Conservation (phyloP, 2,888 invertebrate genomes). For the Anagyrus pseudococci region DNA sequence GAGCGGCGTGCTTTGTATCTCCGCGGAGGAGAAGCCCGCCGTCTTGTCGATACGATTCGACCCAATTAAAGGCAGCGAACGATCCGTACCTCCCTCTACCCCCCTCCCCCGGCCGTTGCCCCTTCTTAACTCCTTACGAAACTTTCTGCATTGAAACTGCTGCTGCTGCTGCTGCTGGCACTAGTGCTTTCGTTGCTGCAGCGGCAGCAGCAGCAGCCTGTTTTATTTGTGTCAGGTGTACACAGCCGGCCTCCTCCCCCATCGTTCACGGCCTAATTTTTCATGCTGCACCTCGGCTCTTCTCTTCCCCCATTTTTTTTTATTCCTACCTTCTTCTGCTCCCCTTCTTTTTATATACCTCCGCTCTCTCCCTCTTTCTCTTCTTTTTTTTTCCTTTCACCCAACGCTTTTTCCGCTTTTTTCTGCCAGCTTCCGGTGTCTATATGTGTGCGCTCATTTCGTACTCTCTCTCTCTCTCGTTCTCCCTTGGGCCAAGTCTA, state of each 20-base stretch:
- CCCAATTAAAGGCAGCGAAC: constrained; percentile 34
- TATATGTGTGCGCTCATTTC: background rate
- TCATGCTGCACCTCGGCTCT: constrained; percentile 9
- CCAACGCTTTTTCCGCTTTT: background rate
- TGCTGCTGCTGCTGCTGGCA: background rate
- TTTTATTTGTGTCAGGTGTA: constrained; percentile 12
- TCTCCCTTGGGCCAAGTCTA: no score
- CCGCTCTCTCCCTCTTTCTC: background rate
- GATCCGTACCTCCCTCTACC: constrained; percentile 23
- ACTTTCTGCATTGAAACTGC: constrained; percentile 2
- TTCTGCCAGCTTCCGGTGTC: background rate
- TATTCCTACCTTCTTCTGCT: no score
- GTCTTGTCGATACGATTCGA: constrained; percentile 32
- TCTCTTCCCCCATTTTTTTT: background rate
- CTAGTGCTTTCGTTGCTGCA: no score
- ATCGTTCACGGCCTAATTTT: constrained; percentile 19
- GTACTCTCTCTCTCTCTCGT: no score
- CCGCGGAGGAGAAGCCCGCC: background rate
- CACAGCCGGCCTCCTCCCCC: background rate
- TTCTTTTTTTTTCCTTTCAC: background rate
- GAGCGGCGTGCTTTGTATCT: background rate
- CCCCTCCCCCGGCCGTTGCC: no score
- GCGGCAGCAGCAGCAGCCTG: no score
- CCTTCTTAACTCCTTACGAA: constrained; percentile 13
- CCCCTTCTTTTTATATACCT: background rate